Evolutionary conservation across 2,113 vertebrate species (phyloP).

Genomic region (Fukomys damarensis): DNA sequence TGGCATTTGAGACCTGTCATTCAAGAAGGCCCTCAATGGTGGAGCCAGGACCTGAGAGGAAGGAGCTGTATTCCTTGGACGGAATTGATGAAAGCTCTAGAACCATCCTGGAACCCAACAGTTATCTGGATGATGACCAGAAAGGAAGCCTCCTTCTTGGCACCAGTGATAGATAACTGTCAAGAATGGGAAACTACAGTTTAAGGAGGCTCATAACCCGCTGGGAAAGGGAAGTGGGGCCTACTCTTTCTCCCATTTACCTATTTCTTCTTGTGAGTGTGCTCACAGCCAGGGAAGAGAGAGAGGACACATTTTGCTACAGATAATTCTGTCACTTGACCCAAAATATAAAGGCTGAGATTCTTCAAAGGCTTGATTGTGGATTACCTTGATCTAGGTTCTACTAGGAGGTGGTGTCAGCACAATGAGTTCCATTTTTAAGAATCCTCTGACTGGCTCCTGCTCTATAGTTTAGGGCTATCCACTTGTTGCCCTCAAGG

Average conservation of each 20-base stretch:
- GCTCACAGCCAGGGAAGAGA: background rate
- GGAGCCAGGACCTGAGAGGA: background rate
- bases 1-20: constrained; percentile 16
- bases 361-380: constrained; percentile 26
- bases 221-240: constrained; percentile 39
- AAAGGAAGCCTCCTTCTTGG: constrained; percentile 69
- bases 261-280: constrained; percentile 41
- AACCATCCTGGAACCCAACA: constrained; percentile 2
- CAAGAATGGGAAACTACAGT: constrained; percentile 51
- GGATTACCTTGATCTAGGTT: background rate
- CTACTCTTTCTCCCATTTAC: background rate
- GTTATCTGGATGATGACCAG: constrained; percentile 58
- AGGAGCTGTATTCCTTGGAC: background rate
- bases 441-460: background rate
- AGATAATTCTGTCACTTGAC: background rate
- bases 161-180: constrained; percentile 55
- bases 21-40: background rate
- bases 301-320: constrained; percentile 34
- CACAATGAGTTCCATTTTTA: constrained; percentile 9
- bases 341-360: background rate
- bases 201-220: background rate
- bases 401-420: background rate
- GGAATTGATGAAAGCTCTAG: constrained; percentile 11
- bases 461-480: background rate
- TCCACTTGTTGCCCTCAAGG: background rate